Percentiles rank a stretch among this genome's conserved stretches.
These are phyloP conservation scores for Drosophila tani DNA, from an alignment of 1,140 invertebrate species.

Conservation along the genomic window DNA sequence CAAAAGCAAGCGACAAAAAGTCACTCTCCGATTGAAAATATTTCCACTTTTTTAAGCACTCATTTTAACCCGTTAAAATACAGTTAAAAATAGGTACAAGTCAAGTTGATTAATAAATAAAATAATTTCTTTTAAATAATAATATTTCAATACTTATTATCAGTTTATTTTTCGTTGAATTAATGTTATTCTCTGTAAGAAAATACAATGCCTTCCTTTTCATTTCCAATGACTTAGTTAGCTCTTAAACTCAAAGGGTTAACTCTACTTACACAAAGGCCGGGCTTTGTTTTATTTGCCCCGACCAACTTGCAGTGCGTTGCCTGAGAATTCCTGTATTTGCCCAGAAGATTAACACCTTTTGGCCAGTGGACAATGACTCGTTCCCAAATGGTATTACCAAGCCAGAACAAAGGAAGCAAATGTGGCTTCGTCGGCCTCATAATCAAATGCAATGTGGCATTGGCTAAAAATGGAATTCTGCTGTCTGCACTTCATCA, in stretches of 20 bases:
- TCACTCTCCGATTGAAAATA: not conserved
- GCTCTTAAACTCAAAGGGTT: not conserved
- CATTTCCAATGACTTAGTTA: not conserved
- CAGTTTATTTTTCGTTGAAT: no score
- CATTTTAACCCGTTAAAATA: not conserved
- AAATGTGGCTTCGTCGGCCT: conserved; percentile 37
- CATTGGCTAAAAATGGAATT: conserved; percentile 82
- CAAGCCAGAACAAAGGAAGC: conserved; percentile 21
- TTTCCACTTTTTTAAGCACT: not conserved
- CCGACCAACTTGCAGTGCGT: not conserved
- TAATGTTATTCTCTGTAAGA: no score
- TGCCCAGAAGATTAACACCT: conserved; percentile 75
- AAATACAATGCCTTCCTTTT: not conserved
- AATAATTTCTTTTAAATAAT: not conserved
- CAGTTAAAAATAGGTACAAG: fast-evolving
- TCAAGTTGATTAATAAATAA: no score
- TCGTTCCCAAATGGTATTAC: conserved; percentile 13
- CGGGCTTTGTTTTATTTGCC: conserved; percentile 23
- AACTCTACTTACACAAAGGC: conserved; percentile 25
- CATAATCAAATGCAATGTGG: conserved; percentile 80
- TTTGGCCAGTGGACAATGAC: conserved; percentile 40
- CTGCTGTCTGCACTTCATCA: conserved; percentile 77
- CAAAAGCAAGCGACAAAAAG: conserved; percentile 5
- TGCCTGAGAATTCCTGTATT: conserved; percentile 43
- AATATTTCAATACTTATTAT: no score